These are phyloP conservation scores for Python bivittatus DNA, from an alignment of 2,113 vertebrate genomes.

Conservation along the genomic window DNA sequence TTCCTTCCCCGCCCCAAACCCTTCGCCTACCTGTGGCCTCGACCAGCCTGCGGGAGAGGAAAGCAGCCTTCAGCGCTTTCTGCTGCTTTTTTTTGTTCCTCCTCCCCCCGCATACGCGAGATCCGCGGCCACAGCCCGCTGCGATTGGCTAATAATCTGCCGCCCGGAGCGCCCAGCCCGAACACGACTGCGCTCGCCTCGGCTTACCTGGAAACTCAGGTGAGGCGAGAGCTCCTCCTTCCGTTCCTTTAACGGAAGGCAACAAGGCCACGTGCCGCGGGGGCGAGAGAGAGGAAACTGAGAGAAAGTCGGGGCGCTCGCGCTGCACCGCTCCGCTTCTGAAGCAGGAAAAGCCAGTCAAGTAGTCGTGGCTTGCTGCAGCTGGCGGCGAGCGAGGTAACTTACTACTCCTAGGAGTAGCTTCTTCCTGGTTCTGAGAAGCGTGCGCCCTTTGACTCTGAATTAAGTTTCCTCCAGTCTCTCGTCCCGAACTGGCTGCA, in stretches of 20 bases:
- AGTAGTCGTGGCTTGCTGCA: too few species aligned
- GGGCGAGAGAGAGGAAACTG: not conserved
- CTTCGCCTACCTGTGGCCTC: not conserved
- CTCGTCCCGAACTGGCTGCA: not conserved
- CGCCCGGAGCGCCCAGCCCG: conserved; percentile 76
- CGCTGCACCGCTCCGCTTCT: not conserved
- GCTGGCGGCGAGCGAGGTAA: too few species aligned
- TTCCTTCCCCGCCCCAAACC: not conserved
- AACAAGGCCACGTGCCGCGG: conserved; percentile 11
- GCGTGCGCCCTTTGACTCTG: not conserved
- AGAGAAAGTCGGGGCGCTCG: not conserved
- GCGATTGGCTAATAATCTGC: conserved; percentile 65
- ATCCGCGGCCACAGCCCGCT: not conserved
- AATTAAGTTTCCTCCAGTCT: not conserved
- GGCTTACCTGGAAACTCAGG: conserved; percentile 55
- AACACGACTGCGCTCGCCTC: conserved; percentile 14
- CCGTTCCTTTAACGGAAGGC: conserved; percentile 25
- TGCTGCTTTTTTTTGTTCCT: too few species aligned
- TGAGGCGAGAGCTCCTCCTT: conserved; percentile 28
- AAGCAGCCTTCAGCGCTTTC: not conserved
- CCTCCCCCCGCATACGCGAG: not conserved
- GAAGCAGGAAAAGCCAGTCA: not conserved
- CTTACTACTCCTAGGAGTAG: too few species aligned
- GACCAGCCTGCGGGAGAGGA: not conserved
- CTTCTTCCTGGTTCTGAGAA: too few species aligned